Conservation (phyloP, 1,140 invertebrate species). For the Bombus ignitus region DNA sequence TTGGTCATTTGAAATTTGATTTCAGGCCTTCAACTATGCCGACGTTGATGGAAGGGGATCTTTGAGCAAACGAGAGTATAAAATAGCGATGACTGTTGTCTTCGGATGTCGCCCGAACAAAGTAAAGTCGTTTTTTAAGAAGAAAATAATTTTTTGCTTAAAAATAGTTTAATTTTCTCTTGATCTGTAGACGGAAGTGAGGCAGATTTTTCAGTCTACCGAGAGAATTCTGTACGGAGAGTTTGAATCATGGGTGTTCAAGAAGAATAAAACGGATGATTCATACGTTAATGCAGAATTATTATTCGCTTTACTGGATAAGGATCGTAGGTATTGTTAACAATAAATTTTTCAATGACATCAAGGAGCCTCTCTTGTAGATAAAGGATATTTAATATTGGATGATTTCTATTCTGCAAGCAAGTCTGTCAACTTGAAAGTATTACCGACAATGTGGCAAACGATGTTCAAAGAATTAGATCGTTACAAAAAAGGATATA, state of each 20-base stretch:
- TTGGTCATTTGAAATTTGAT: background rate
- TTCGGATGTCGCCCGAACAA: constrained; percentile 56
- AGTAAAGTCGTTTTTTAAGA: constrained; percentile 16
- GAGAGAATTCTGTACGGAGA: constrained; percentile 20
- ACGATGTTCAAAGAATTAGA: constrained; percentile 53
- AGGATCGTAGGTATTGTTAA: constrained; percentile 27
- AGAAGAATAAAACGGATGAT: background rate
- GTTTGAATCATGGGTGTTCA: constrained; percentile 29
- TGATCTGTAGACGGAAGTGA: constrained; percentile 43
- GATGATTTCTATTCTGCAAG: constrained; percentile 42
- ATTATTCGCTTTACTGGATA: constrained; percentile 46
- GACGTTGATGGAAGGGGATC: constrained; percentile 29
- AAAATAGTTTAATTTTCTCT: background rate
- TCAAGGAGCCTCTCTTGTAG: background rate
- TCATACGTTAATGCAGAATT: background rate
- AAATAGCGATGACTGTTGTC: constrained; percentile 57
- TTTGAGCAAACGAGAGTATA: constrained; percentile 44
- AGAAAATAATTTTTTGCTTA: background rate
- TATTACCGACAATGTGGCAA: constrained; percentile 25
- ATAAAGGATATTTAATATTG: constrained; percentile 46
- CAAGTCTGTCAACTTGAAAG: constrained; percentile 21
- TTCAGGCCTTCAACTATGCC: constrained; percentile 53
- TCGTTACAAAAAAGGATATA: constrained; percentile 33
- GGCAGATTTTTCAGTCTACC: constrained; percentile 28
- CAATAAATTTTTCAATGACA: background rate